Base-by-base conservation (phyloP, 2,888 invertebrate genomes). In the Drosophila helvetica region DNA sequence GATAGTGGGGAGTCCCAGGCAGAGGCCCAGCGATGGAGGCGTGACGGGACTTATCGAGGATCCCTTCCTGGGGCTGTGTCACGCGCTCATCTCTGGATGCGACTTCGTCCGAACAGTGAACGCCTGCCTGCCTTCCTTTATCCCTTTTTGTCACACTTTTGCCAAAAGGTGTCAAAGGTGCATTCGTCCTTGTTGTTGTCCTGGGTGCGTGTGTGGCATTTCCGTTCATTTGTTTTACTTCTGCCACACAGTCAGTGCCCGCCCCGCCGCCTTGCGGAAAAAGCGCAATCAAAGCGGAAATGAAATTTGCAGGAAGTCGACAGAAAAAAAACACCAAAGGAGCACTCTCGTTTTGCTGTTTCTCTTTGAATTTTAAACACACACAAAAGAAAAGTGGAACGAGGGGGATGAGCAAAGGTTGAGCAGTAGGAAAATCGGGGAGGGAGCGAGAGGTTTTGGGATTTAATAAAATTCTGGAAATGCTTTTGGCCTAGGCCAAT, bases 201-300 rank as follows among this genome's bases (percentile, higher is more conserved):
- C 75, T 54, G 70, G 66, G 79, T 83, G 86, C 82, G 87, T 83
- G 83, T 83, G 87, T 84, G 83, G 85, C 83, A 88, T 85, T 87
- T 85, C 85, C 85, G 88, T 87, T 87, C 85, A 85, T 85, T 85
- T 85, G 85, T 85, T 85, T 85, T 85, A 85, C 88, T 80, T 85
- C 82, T 72, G 57, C 67, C 65, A 59, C 69, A 59, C 59, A 70
- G 38, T 47, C 43, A 30, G 18, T 57, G 46, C 52, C 22, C 47
- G 22, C 22, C 43, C 46, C 12, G 30, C 45, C 70, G 42, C 60
- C 55, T 54, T 80, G 78, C 86, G 83, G 78, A 86, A 86, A 87
- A 86, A 88, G 86, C 88, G 85, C 85, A 88, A 86, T 86, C 86
- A 88, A 88, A 86, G 86, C 86, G 86, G 86, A 86, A 86, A 86